These are phyloP conservation scores for Thymallus thymallus DNA, from an alignment of 2,113 vertebrate genomes.

Conservation along the genomic window DNA sequence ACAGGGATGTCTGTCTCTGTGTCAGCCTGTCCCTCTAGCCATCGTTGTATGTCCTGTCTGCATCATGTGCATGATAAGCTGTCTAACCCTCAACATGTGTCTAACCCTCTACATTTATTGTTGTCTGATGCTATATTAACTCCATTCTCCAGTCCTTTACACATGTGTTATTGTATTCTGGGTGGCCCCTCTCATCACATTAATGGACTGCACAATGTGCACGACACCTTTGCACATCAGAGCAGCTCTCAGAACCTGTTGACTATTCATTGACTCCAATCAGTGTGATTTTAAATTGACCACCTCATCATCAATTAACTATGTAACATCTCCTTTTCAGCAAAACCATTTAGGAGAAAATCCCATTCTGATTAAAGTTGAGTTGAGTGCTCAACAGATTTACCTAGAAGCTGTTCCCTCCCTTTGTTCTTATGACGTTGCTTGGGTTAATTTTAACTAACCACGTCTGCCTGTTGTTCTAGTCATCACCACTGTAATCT, in stretches of 20 bases:
- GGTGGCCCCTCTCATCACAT: background rate
- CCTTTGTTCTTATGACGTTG: background rate
- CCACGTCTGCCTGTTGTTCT: slow-evolving; percentile 37
- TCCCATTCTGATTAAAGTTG: background rate
- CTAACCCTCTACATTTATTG: slow-evolving; percentile 44
- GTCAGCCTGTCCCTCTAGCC: slow-evolving; percentile 13
- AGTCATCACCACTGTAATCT: background rate
- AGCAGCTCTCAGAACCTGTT: background rate
- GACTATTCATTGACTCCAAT: background rate
- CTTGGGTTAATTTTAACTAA: slow-evolving; percentile 48
- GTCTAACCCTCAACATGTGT: slow-evolving; percentile 51
- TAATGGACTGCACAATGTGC: background rate
- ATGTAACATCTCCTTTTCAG: slow-evolving; percentile 8
- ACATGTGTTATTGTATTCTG: background rate
- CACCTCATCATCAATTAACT: slow-evolving; percentile 6
- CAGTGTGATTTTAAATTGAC: background rate
- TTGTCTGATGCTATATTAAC: slow-evolving; percentile 3
- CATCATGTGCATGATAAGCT: slow-evolving; percentile 12
- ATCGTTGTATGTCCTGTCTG: slow-evolving; percentile 15
- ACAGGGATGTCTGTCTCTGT: slow-evolving; percentile 24
- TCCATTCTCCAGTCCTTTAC: background rate
- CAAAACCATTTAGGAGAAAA: slow-evolving; percentile 5
- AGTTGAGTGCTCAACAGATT: background rate
- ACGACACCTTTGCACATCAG: background rate
- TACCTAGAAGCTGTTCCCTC: background rate